These are phyloP conservation scores for Therioaphis trifolii DNA, from an alignment of 2,888 invertebrate genomes.

Conservation along the genomic window DNA sequence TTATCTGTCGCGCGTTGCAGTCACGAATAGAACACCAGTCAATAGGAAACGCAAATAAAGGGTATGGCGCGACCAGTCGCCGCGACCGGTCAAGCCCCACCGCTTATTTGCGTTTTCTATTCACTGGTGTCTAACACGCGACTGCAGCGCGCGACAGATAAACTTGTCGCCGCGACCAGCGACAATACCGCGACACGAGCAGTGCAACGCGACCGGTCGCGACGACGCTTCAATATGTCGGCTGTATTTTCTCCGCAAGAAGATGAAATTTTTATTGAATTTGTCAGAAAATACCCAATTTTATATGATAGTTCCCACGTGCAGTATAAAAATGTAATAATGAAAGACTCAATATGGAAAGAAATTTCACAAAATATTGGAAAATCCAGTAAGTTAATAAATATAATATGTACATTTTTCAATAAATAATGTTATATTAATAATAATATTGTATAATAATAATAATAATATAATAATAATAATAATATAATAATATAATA, in stretches of 20 bases:
- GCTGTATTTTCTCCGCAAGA: neutral
- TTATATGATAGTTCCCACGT: neutral
- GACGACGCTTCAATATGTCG: neutral
- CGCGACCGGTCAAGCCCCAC: neutral
- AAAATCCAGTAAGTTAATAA: neutral
- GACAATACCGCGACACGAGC: neutral
- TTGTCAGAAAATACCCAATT: neutral
- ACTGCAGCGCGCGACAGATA: too few relatives aligned
- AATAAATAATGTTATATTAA: slow-evolving; percentile 4
- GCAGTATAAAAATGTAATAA: neutral
- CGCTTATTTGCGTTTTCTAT: slow-evolving; percentile 24
- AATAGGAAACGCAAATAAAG: too few relatives aligned
- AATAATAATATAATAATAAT: too few relatives aligned
- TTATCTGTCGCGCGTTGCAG: too few relatives aligned
- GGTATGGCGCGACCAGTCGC: too few relatives aligned
- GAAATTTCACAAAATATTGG: neutral
- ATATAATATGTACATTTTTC: neutral
- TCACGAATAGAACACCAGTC: too few relatives aligned
- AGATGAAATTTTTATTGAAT: slow-evolving; percentile 12
- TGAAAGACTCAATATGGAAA: neutral
- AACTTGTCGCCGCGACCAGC: slow-evolving; percentile 5
- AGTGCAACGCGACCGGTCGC: slow-evolving; percentile 1
- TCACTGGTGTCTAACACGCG: neutral
- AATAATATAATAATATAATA: too few relatives aligned
- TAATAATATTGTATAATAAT: too few relatives aligned